phyloP scores from a whole-genome alignment of 2,888 invertebrate species.

The Cephus spinipes region DNA sequence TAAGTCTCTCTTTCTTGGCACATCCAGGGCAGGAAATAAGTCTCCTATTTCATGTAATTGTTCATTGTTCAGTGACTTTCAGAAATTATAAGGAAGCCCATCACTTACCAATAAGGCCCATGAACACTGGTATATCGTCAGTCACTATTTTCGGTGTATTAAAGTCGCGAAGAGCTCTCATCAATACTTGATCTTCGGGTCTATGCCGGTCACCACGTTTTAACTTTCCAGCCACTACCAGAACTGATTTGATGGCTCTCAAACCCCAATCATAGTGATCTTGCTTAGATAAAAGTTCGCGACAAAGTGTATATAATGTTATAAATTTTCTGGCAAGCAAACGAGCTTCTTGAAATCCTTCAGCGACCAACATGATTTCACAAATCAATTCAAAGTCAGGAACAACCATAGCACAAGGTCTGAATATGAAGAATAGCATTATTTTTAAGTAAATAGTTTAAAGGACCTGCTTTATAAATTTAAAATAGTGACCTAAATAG shows the following conservation, averaged over 20 bases:
- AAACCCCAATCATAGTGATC: conserved; percentile 98
- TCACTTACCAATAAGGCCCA: conserved; percentile 85
- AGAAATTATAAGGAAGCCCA: not conserved
- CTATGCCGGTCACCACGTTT: conserved; percentile 82
- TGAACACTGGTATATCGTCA: conserved; percentile 91
- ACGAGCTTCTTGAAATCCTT: conserved; percentile 94
- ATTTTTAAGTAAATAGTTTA: not conserved
- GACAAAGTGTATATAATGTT: conserved; percentile 90
- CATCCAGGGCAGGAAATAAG: conserved; percentile 91
- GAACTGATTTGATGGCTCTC: conserved; percentile 93
- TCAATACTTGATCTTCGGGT: conserved; percentile 93
- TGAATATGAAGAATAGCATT: conserved; percentile 53
- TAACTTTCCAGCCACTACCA: conserved; percentile 93
- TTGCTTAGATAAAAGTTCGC: conserved; percentile 91
- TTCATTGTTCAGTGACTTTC: not conserved
- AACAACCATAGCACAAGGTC: conserved; percentile 98
- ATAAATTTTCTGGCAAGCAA: conserved; percentile 93
- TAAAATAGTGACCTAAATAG: conserved; percentile 65
- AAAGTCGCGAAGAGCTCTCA: conserved; percentile 94
- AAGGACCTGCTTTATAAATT: not conserved
- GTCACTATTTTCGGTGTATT: conserved; percentile 95
- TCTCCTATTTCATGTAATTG: conserved; percentile 67
- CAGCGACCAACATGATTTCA: conserved; percentile 97
- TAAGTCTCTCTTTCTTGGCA: conserved; percentile 86
- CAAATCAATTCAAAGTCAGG: conserved; percentile 96